Base-by-base conservation (phyloP, 2,888 invertebrate genomes). In the Itoplectis maculator region DNA sequence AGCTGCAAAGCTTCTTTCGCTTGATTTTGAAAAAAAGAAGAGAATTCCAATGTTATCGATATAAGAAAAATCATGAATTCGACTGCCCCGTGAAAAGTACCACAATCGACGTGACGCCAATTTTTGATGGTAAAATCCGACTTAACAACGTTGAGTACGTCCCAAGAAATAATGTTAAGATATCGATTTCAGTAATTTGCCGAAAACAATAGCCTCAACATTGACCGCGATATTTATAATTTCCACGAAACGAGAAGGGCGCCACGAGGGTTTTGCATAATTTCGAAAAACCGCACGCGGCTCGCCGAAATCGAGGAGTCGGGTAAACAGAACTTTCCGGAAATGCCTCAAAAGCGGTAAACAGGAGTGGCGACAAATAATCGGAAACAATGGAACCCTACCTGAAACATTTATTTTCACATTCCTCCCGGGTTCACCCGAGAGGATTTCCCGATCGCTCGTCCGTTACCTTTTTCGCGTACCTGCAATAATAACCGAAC, bases 401-500 rank as follows among this genome's bases (percentile, higher is more conserved):
- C 70, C 56, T 59, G 56, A 70, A 70, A 59, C 6, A 29, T 45
- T 70, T 56, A 45, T 70, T 59, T 59, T 59, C 45, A 29, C 15
- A 56, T 45, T 56, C 18, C 40, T 40, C 42, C n/a, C 23, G 40
- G 42, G 7, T 11, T 29, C 23, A 23, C 23, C 54, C 23, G 51
- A 20, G 23, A 54, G 40, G 54, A 0, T 15, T 69, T 6, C 18
- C 40, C 70, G 42, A 59, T 15, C 11, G 15, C 40, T 20, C 42
- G 15, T 35, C 56, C 42, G 23, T 11, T 13, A 8, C 42, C 18
- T 42, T 56, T 42, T 56, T 59, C 56, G 18, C 11, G 13, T 70
- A 56, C 54, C 56, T 45, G 70, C 70, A 45, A 70, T 45, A 59
- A 70, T 29, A 70, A 70, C 56, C 29, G 42, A 59, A 70, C 42